Percentiles rank a stretch among this genome's conserved stretches.
These are phyloP conservation scores for Orius insidiosus DNA, from an alignment of 1,140 invertebrate species.

Conservation along the genomic window DNA sequence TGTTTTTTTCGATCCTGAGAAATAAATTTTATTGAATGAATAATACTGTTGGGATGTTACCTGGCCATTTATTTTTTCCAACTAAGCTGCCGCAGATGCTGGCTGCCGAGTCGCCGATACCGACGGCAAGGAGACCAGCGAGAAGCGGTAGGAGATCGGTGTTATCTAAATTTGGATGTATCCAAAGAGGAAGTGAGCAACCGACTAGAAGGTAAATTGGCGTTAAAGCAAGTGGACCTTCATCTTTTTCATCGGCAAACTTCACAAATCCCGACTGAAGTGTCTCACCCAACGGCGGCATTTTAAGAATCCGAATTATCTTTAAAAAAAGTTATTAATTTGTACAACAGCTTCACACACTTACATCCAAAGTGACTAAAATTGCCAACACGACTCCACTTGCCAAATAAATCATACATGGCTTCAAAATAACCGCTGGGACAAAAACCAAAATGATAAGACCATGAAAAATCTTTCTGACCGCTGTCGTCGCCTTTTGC, in stretches of 20 bases:
- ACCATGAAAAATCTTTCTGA: constrained; percentile 71
- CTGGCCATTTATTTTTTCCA: constrained; percentile 55
- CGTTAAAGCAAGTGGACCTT: constrained; percentile 56
- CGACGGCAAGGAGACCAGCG: constrained; percentile 63
- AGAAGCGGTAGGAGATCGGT: constrained; percentile 37
- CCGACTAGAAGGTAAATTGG: constrained; percentile 71
- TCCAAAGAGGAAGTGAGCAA: constrained; percentile 39
- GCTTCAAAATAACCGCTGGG: constrained; percentile 54
- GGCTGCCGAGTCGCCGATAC: constrained; percentile 73
- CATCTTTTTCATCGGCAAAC: constrained; percentile 74
- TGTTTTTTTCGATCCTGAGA: constrained; percentile 40
- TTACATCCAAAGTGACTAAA: constrained; percentile 58
- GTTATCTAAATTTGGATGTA: constrained; percentile 32
- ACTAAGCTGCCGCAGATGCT: constrained; percentile 55
- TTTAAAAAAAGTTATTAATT: too few species aligned
- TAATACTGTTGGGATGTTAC: constrained; percentile 24
- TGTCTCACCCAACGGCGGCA: constrained; percentile 44
- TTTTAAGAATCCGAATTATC: constrained; percentile 46
- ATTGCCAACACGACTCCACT: constrained; percentile 50
- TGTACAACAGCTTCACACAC: too few species aligned
- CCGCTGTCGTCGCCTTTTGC: constrained; percentile 42
- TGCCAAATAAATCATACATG: constrained; percentile 52
- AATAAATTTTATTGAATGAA: constrained; percentile 13
- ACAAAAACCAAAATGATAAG: constrained; percentile 58
- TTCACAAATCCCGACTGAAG: constrained; percentile 48